A percentile compares a stretch with the other conserved stretches of the same genome.
Conservation (phyloP, 2,888 invertebrate species). For the Drosophila pseudotakahashii region DNA sequence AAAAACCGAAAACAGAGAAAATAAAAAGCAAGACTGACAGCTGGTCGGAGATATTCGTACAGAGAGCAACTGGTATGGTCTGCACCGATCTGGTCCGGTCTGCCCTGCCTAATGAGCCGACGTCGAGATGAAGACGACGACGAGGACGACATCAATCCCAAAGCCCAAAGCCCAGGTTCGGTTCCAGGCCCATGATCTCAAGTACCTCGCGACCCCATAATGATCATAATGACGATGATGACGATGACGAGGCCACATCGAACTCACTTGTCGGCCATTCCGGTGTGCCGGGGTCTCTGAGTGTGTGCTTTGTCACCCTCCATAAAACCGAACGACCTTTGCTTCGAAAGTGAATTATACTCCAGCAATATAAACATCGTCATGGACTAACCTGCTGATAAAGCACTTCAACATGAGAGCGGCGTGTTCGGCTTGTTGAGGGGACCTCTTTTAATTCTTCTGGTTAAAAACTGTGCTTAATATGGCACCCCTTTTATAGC, state of each 20-base stretch:
- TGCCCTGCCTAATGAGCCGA: constrained; percentile 46
- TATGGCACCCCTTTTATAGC: background rate
- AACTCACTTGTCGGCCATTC: constrained; percentile 35
- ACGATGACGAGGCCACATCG: constrained; percentile 46
- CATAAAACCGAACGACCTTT: constrained; percentile 43
- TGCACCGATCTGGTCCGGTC: constrained; percentile 47
- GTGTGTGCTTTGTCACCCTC: constrained; percentile 44
- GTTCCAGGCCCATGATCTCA: constrained; percentile 10
- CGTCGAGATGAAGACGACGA: constrained; percentile 22
- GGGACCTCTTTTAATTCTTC: too few species aligned
- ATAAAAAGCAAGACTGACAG: constrained; percentile 58
- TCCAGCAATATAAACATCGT: constrained; percentile 22
- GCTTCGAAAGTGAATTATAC: constrained; percentile 35
- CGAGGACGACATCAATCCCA: constrained; percentile 19
- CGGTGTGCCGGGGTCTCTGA: constrained; percentile 1
- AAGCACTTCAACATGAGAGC: background rate
- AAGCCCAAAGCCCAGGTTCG: constrained; percentile 31
- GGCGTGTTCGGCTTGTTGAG: background rate
- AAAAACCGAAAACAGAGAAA: constrained; percentile 41
- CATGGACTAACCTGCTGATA: constrained; percentile 33
- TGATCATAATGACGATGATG: constrained; percentile 27
- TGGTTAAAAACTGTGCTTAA: background rate
- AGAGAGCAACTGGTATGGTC: constrained; percentile 41
- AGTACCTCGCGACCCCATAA: constrained; percentile 49
- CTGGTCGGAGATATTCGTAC: constrained; percentile 50